A percentile compares a stretch with the other conserved stretches of the same genome.
phyloP scores from a whole-genome alignment of 1,140 invertebrate genomes.

The Camponotus vicinus region DNA sequence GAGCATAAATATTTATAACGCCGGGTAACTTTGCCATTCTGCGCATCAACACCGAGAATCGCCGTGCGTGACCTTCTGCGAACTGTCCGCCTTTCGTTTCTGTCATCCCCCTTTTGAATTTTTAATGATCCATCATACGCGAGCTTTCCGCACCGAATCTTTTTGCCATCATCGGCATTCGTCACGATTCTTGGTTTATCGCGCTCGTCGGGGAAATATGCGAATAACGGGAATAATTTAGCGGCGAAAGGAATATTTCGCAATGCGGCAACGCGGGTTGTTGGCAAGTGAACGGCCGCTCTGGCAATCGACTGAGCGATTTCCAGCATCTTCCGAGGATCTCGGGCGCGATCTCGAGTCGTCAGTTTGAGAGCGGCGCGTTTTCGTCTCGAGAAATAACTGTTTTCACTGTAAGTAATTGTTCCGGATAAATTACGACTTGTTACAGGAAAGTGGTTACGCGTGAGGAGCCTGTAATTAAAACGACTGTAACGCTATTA shows the following conservation, averaged over 20 bases:
- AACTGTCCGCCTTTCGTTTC: conserved; percentile 50
- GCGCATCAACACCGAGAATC: conserved; percentile 45
- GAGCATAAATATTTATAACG: conserved; percentile 72
- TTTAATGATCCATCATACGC: conserved; percentile 67
- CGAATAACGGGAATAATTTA: conserved; percentile 58
- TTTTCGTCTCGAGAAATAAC: conserved; percentile 58
- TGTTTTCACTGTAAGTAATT: conserved; percentile 70
- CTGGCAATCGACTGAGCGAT: background rate
- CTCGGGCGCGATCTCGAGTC: conserved; percentile 38
- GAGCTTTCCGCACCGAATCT: conserved; percentile 1
- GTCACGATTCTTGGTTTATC: background rate
- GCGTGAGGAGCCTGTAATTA: conserved; percentile 68
- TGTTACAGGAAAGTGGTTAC: conserved; percentile 73
- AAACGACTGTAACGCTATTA: conserved; percentile 57
- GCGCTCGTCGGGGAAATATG: background rate
- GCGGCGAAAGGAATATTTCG: conserved; percentile 57
- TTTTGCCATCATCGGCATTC: background rate
- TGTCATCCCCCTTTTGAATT: conserved; percentile 58
- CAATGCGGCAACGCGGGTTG: conserved; percentile 23
- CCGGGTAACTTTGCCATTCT: conserved; percentile 70
- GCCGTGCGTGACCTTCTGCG: conserved; percentile 57
- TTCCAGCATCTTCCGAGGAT: conserved; percentile 28
- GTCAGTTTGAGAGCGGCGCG: conserved; percentile 30
- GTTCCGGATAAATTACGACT: conserved; percentile 71
- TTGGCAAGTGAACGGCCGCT: conserved; percentile 13